These are phyloP conservation scores for Drosophila leontia DNA, from an alignment of 1,140 invertebrate species.

Conservation along the genomic window DNA sequence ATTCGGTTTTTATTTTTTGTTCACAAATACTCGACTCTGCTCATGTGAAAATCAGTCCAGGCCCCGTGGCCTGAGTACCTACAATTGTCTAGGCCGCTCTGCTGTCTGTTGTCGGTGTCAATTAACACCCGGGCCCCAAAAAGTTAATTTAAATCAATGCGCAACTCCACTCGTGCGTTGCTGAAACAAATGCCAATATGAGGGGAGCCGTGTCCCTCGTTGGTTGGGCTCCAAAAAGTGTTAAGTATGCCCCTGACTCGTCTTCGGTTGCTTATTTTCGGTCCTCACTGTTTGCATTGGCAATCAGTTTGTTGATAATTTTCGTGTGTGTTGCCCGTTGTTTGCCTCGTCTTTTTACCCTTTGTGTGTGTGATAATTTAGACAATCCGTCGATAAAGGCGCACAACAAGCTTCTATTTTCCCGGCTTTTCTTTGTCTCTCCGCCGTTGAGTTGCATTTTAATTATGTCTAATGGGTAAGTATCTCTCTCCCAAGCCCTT, in stretches of 20 bases:
- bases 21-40: constrained; percentile 14
- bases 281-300: constrained; percentile 66
- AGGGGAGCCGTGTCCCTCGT: constrained; percentile 49
- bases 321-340: constrained; percentile 65
- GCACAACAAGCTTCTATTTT: constrained; percentile 69
- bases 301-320: constrained; percentile 79
- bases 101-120: constrained; percentile 43
- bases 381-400: constrained; percentile 75
- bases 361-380: constrained; percentile 71
- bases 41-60: constrained; percentile 73
- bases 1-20: constrained; percentile 52
- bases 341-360: constrained; percentile 40
- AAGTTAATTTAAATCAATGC: constrained; percentile 82
- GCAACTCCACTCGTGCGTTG: constrained; percentile 76
- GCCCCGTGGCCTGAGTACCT: constrained; percentile 32
- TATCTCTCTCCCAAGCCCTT: not conserved
- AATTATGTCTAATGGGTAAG: constrained; percentile 66
- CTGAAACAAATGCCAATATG: constrained; percentile 79
- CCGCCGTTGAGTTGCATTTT: constrained; percentile 64
- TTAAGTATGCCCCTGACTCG: constrained; percentile 69
- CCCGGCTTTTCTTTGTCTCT: constrained; percentile 42
- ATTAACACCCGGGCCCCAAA: constrained; percentile 62
- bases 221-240: constrained; percentile 82
- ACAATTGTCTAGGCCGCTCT: constrained; percentile 54
- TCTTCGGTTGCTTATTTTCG: constrained; percentile 50